Base-by-base conservation (phyloP, 1,140 invertebrate genomes). In the Brachionus asplanchnoidis region DNA sequence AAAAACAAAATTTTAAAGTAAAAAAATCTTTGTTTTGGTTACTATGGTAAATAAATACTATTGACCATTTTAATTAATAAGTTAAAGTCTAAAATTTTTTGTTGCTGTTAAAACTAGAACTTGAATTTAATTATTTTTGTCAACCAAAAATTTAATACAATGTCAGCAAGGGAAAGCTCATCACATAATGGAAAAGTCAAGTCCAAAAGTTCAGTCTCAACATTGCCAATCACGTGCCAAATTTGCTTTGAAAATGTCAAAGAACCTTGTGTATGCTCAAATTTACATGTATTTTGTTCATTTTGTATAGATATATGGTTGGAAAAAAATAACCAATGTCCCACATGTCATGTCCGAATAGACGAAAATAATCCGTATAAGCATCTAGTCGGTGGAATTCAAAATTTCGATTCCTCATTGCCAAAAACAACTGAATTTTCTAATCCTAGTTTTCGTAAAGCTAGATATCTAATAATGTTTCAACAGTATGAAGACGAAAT, bases 231-330 rank as follows among this genome's bases (percentile, higher is more conserved):
- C 20, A 82, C 53, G 8, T 82, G 79, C 53, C 79, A 82, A 60
- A 82, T 82, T 11, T 82, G 79, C 42, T 56, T 82, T 26, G 79
- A 56, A 44, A 82, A 82, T 42, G 79, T 82, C 14, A 82, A 82
- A 68, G 79, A 82, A 40, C 79, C 79, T 12, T 82, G 79, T 66
- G 80, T 88, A 46, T 89, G 89, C 85, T 86, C 88, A 23, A 89
- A 89, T 84, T 86, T 88, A 73, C 89, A 89, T 87, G 88, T 88
- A 2, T 89, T 89, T 85, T 89, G 89, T 86, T 80, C 85, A 1
- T 73, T 84, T 11, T 89, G 89, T 84, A 87, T 89, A 86, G 87
- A 89, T 56, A 86, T 89, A n/a, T 89, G 89, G 89, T 85, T 89
- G 23, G 79, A 88, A 79, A 87, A 87, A 80, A 89, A 87, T 75